Evolutionary conservation across 2,888 invertebrate genomes (phyloP), one percentile per base, ranked within the genome.

Genomic region (Apoderus coryli): DNA sequence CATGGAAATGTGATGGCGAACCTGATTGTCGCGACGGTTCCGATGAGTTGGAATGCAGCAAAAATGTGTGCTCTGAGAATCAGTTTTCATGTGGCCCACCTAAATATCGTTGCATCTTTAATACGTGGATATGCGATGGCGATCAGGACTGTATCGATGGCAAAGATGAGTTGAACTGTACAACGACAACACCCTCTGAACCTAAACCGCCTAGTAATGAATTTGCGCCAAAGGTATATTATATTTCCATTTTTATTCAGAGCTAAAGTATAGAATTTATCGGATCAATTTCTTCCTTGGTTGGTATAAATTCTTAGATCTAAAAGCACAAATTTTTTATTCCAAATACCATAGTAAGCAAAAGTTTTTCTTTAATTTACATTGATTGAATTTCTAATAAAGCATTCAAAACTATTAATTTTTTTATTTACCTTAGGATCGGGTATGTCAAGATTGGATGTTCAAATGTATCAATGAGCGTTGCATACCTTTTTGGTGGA

Each of bases 1-100:
- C 75, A 10, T 81, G 80, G 72, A 69, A 72, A 22, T 90, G 89
- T 57, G 86, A 88, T 56, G 76, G 76, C 5, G 76, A 78, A 43
- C 56, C 63, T n/a, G 89, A 90, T 54, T 89, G 84, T 43, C 62
- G 71, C 1, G 82, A 84, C 46, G 59, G 64, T 6, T 75, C 77
- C 14, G 88, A 89, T 50, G 89, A 86, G 55, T 49, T 46, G 1
- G 66, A 69, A 33, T 88, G 88, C 45, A 65, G 61, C n/a, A 61
- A 65, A 29, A 63, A 67, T 1, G 43, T 40, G 4, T 85, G 84
- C 44, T 67, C 68, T n/a, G 68, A 73, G 1, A 72, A 69, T 54
- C 76, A 79, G 67, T 80, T 77, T 50, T 61, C 68, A 27, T 84
- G 82, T 43, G 60, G 59, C 3, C 43, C 43, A 4, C 48, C 50